Conservation (phyloP, 2,113 vertebrate species). For the Naja naja region DNA sequence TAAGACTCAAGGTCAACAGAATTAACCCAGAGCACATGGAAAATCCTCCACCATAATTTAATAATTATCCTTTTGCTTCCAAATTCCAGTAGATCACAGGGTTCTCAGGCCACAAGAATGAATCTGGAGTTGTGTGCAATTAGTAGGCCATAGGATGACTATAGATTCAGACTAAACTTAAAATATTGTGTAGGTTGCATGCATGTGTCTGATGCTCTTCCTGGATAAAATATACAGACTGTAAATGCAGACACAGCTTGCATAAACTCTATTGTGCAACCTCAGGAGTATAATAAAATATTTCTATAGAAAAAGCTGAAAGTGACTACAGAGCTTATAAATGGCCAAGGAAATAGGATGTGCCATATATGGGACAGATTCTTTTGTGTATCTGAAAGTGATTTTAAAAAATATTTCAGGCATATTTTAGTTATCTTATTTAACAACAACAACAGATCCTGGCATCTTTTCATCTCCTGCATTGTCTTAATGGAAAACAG, state of each 20-base stretch:
- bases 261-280: background rate
- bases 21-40: background rate
- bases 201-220: background rate
- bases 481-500: constrained; percentile 73
- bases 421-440: constrained; percentile 29
- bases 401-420: constrained; percentile 17
- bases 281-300: background rate
- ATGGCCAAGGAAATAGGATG: constrained; percentile 7
- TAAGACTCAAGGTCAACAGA: background rate
- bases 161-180: background rate
- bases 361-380: background rate
- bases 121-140: background rate
- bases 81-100: background rate
- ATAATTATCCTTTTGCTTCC: background rate
- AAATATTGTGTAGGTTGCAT: background rate
- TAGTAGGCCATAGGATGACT: background rate
- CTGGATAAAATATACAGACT: background rate
- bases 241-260: background rate
- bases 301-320: background rate
- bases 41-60: background rate
- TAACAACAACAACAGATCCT: constrained; percentile 29
- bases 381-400: constrained; percentile 16
- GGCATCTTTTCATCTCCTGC: constrained; percentile 43
- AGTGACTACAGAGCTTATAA: background rate
- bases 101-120: background rate